Evolutionary conservation across 2,113 vertebrate species (phyloP).

Genomic region (Zosterops hypoxanthus): DNA sequence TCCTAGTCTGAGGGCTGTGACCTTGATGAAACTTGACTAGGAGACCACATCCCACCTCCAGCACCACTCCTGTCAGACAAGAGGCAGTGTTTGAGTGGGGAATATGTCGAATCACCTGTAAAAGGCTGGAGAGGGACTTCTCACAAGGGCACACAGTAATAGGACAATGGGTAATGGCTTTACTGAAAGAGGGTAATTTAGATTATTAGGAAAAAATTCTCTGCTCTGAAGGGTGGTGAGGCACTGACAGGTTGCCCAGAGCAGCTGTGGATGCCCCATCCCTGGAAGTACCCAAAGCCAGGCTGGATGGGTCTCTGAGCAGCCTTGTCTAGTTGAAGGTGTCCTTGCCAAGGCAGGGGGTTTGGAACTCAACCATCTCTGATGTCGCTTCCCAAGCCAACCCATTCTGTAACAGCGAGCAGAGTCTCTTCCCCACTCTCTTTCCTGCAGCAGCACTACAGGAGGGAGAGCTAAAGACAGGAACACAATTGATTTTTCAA

Average conservation of each 20-base stretch:
- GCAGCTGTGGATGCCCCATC: neutral
- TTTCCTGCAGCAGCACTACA: neutral
- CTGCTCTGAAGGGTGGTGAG: neutral
- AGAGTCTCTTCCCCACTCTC: neutral
- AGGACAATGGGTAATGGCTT: neutral
- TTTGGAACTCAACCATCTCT: too few species aligned
- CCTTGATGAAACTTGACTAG: neutral
- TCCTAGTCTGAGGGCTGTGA: neutral
- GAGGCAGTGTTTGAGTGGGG: fast-evolving
- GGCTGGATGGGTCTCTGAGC: neutral
- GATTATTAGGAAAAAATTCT: neutral
- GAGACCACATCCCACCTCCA: neutral
- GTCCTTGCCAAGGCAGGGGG: neutral
- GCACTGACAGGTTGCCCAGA: neutral
- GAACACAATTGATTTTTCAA: conserved; percentile 28
- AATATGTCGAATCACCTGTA: neutral
- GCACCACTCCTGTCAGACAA: neutral
- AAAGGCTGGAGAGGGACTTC: neutral
- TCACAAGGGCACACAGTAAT: fast-evolving
- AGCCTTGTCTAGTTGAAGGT: neutral
- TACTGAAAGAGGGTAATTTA: neutral
- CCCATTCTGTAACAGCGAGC: fast-evolving
- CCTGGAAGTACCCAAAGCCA: neutral
- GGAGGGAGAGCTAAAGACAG: neutral
- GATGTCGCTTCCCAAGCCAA: neutral